A percentile compares a stretch with the other conserved stretches of the same genome.
phyloP scores from a whole-genome alignment of 1,140 invertebrate species.

The Zaprionus gabonicus region DNA sequence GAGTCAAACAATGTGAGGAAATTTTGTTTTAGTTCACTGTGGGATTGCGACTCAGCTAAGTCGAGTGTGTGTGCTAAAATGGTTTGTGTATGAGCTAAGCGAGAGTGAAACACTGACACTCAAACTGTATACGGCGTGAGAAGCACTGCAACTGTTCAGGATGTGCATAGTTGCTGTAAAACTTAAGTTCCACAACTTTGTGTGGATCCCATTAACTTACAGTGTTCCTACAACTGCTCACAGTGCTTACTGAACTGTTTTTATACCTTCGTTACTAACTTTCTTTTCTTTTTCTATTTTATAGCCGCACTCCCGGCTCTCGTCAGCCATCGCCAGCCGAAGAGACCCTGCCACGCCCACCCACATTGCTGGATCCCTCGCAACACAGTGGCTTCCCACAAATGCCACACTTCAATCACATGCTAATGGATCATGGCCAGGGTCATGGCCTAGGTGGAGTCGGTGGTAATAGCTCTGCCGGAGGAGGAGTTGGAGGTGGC shows the following conservation, averaged over 20 bases:
- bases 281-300: slow-evolving; percentile 61
- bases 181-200: not conserved
- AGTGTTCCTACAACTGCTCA: slow-evolving; percentile 16
- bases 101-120: not conserved
- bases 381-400: slow-evolving; percentile 74
- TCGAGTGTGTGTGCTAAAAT: slow-evolving; percentile 28
- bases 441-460: slow-evolving; percentile 42
- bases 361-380: slow-evolving; percentile 69
- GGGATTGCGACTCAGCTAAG: slow-evolving; percentile 1
- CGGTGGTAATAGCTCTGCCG: slow-evolving; percentile 8
- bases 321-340: slow-evolving; percentile 95
- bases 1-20: not conserved
- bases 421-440: slow-evolving; percentile 84
- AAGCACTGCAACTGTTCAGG: not conserved
- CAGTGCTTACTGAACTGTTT: slow-evolving; percentile 6
- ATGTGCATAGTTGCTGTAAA: slow-evolving; percentile 5
- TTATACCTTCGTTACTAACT: not conserved
- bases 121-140: not conserved
- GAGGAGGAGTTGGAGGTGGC: slow-evolving; percentile 50
- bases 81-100: not conserved
- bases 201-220: not conserved
- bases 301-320: slow-evolving; percentile 93
- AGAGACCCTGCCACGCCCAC: slow-evolving; percentile 85
- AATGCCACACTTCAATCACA: slow-evolving; percentile 79
- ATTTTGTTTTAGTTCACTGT: slow-evolving; percentile 38